phyloP scores from a whole-genome alignment of 2,113 vertebrate genomes.

The Malurus alboscapulatus region DNA sequence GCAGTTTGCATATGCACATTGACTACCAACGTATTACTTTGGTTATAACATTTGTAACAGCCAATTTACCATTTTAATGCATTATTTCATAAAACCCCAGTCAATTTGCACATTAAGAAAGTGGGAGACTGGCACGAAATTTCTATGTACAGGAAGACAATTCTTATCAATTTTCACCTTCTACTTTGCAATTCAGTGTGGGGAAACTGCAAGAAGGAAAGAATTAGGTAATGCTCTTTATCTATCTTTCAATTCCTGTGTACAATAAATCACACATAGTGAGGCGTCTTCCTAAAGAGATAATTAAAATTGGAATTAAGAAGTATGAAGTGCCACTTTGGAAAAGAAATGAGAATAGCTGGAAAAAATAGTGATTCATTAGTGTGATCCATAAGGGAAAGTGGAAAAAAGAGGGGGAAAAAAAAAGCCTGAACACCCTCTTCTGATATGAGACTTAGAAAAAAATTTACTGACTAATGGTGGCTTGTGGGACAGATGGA shows the following conservation, averaged over 20 bases:
- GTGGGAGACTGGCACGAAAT: not conserved
- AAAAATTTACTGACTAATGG: not conserved
- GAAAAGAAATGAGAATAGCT: not conserved
- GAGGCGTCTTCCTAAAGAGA: not conserved
- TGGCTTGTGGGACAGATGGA: slow-evolving; percentile 36
- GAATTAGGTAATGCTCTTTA: not conserved
- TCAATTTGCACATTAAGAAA: not conserved
- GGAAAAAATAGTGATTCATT: slow-evolving; percentile 19
- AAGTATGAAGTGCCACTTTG: not conserved
- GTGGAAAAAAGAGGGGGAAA: fast-evolving
- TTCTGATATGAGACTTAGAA: not conserved
- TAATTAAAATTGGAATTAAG: slow-evolving; percentile 39
- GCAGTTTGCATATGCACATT: not conserved
- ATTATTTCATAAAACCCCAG: not conserved
- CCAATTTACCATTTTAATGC: not conserved
- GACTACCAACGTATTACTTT: not conserved
- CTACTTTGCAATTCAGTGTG: not conserved
- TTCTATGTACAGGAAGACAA: not conserved
- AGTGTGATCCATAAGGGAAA: not conserved
- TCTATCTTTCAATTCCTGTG: not conserved
- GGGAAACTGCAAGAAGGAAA: not conserved
- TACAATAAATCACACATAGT: slow-evolving; percentile 2
- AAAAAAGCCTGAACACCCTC: not conserved
- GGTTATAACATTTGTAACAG: not conserved
- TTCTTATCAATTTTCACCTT: not conserved